These are phyloP conservation scores for Harlomillsia oculata DNA, from an alignment of 1,140 invertebrate genomes.

Conservation along the genomic window DNA sequence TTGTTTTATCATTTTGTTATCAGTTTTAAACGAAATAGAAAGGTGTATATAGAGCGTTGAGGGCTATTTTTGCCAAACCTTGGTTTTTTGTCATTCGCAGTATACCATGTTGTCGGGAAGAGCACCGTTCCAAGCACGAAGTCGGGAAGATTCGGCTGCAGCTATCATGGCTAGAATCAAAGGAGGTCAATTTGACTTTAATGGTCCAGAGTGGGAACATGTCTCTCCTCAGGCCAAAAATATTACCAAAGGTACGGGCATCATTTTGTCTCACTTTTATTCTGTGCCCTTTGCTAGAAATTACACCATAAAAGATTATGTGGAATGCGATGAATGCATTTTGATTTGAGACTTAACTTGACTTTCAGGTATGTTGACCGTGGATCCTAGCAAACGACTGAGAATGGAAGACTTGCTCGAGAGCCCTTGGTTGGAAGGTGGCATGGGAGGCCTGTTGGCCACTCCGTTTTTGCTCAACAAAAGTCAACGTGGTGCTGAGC, in stretches of 20 bases:
- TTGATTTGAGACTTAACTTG: no score
- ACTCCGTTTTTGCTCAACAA: slow-evolving; percentile 36
- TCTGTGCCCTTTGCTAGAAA: neutral
- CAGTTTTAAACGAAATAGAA: neutral
- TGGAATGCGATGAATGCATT: neutral
- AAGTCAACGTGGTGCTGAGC: slow-evolving; percentile 33
- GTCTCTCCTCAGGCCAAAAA: slow-evolving; percentile 65
- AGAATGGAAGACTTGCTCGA: slow-evolving; percentile 54
- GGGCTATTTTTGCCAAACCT: neutral
- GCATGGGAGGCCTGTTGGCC: slow-evolving; percentile 30
- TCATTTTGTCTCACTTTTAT: no score
- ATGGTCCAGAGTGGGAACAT: slow-evolving; percentile 56
- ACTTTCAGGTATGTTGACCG: slow-evolving; percentile 55
- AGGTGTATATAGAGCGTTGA: neutral
- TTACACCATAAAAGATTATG: neutral
- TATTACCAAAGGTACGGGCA: slow-evolving; percentile 57
- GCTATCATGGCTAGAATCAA: slow-evolving; percentile 69
- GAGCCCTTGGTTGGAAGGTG: slow-evolving; percentile 48
- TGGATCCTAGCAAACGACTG: slow-evolving; percentile 63
- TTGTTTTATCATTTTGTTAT: slow-evolving; percentile 15
- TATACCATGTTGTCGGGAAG: slow-evolving; percentile 80
- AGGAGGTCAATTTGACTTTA: slow-evolving; percentile 64
- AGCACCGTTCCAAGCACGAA: slow-evolving; percentile 63
- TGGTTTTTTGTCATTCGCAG: slow-evolving; percentile 41
- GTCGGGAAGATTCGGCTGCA: slow-evolving; percentile 58